phyloP scores from a whole-genome alignment of 2,888 invertebrate species.

The Malthinus seriepunctatus region DNA sequence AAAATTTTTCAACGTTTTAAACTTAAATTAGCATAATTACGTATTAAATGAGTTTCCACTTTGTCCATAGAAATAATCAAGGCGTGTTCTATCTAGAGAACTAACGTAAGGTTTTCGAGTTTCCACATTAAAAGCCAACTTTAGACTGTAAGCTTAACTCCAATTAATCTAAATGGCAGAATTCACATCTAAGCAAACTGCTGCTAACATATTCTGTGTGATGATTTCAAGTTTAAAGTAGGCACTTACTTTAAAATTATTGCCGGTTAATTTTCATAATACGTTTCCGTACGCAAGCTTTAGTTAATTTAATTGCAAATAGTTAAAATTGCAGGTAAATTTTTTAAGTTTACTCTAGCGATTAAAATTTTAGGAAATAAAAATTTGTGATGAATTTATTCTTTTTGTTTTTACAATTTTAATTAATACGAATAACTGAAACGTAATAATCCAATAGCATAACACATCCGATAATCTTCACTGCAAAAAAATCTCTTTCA shows the following conservation, averaged over 20 bases:
- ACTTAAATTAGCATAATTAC: conserved; percentile 43
- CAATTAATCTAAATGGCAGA: conserved; percentile 41
- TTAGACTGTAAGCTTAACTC: conserved; percentile 35
- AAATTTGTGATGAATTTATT: too few relatives aligned
- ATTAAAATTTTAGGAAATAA: background rate
- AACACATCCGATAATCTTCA: too few relatives aligned
- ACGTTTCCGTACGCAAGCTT: conserved; percentile 25
- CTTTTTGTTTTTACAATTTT: too few relatives aligned
- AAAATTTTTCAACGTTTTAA: conserved; percentile 14
- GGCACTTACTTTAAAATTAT: conserved; percentile 33
- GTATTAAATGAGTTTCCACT: conserved; percentile 38
- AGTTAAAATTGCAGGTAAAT: conserved; percentile 17
- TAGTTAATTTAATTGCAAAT: conserved; percentile 28
- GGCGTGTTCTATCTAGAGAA: conserved; percentile 40
- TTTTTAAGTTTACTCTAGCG: conserved; percentile 12
- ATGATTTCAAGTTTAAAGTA: conserved; percentile 31
- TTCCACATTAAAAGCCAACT: conserved; percentile 36
- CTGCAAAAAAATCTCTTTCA: too few relatives aligned
- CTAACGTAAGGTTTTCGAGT: conserved; percentile 37
- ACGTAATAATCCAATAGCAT: too few relatives aligned
- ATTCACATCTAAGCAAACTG: conserved; percentile 33
- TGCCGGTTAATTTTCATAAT: conserved; percentile 32
- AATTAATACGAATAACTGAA: too few relatives aligned
- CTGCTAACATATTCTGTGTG: conserved; percentile 40
- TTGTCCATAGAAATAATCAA: conserved; percentile 40